Evolutionary conservation across 2,113 vertebrate species (phyloP).

Genomic region (Murina feae): DNA sequence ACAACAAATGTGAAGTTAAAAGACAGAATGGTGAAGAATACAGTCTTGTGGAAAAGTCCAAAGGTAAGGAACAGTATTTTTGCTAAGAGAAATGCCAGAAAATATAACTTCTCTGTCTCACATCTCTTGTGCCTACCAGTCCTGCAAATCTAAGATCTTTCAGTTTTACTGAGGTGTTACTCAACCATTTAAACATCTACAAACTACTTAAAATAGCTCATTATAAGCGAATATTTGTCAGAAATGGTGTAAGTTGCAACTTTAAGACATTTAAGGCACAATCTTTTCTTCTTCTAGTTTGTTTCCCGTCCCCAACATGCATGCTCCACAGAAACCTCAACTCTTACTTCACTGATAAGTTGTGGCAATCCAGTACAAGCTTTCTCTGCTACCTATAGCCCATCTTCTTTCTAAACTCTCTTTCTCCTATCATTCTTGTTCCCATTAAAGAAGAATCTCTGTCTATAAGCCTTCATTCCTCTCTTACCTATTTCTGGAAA

Average conservation of each 20-base stretch:
- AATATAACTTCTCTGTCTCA: not conserved
- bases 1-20: not conserved
- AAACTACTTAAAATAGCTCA: not conserved
- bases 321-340: not conserved
- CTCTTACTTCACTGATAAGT: too few relatives aligned
- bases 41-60: not conserved
- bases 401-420: too few relatives aligned
- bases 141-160: not conserved
- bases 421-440: too few relatives aligned
- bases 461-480: too few relatives aligned
- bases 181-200: not conserved
- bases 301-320: not conserved
- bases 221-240: constrained; percentile 2
- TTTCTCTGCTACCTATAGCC: too few relatives aligned
- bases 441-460: too few relatives aligned
- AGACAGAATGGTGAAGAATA: not conserved
- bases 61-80: not conserved
- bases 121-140: not conserved
- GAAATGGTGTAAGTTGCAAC: not conserved
- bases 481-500: too few relatives aligned
- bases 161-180: not conserved
- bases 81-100: not conserved
- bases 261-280: not conserved
- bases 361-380: too few relatives aligned
- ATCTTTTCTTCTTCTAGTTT: not conserved